phyloP scores from a whole-genome alignment of 2,113 vertebrate species.

The Salvelinus alpinus region DNA sequence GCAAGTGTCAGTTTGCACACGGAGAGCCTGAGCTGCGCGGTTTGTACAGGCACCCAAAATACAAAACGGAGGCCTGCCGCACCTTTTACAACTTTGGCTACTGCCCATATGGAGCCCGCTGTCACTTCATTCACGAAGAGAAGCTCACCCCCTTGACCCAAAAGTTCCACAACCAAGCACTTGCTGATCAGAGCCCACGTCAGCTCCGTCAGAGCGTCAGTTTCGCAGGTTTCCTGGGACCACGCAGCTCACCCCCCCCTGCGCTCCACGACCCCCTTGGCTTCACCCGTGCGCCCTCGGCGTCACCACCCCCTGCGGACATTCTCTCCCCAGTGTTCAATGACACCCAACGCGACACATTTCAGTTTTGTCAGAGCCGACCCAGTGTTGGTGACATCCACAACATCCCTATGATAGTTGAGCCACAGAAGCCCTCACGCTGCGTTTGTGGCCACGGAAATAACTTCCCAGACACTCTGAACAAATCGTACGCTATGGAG shows the following conservation, averaged over 20 bases:
- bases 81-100: constrained; percentile 89
- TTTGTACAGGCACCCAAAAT: constrained; percentile 86
- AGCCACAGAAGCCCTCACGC: constrained; percentile 64
- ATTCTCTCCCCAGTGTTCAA: constrained; percentile 72
- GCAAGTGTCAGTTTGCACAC: constrained; percentile 87
- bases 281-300: constrained; percentile 78
- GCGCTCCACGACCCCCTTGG: constrained; percentile 67
- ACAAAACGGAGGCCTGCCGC: constrained; percentile 90
- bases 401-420: constrained; percentile 66
- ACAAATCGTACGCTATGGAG: constrained; percentile 46
- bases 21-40: constrained; percentile 81
- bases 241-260: constrained; percentile 70
- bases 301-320: constrained; percentile 79
- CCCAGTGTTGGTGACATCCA: constrained; percentile 69
- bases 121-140: constrained; percentile 89
- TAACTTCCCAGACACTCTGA: constrained; percentile 47
- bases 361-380: constrained; percentile 69
- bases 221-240: constrained; percentile 77
- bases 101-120: constrained; percentile 87
- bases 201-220: constrained; percentile 83
- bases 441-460: constrained; percentile 76
- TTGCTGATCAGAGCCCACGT: constrained; percentile 50
- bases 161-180: constrained; percentile 52
- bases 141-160: constrained; percentile 44
- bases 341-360: constrained; percentile 57